A percentile compares a stretch with the other conserved stretches of the same genome.
phyloP scores from a whole-genome alignment of 2,113 vertebrate genomes.

The Bufo gargarizans region DNA sequence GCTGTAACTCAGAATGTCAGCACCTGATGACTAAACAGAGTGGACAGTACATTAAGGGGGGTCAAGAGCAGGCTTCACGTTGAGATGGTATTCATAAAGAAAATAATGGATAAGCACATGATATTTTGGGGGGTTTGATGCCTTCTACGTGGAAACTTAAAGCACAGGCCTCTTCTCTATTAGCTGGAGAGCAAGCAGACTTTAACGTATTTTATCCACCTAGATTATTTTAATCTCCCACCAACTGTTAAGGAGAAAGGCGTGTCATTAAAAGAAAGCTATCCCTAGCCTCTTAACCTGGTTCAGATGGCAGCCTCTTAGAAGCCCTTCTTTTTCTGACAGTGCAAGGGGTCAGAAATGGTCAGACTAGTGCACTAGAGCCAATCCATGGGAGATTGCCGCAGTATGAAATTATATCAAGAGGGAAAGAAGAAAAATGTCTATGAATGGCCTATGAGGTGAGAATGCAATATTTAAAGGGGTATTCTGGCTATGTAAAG shows the following conservation, averaged over 20 bases:
- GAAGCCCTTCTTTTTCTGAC: slow-evolving; percentile 73
- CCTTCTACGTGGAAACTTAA: slow-evolving; percentile 35
- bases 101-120: slow-evolving; percentile 67
- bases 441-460: background rate
- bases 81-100: slow-evolving; percentile 75
- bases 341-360: slow-evolving; percentile 78
- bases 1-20: slow-evolving; percentile 87
- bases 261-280: slow-evolving; percentile 78
- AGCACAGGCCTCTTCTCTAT: slow-evolving; percentile 24
- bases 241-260: slow-evolving; percentile 85
- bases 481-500: no score
- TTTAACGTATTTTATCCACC: slow-evolving; percentile 76
- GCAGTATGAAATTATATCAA: slow-evolving; percentile 62
- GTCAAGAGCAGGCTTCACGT: slow-evolving; percentile 74
- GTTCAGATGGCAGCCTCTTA: slow-evolving; percentile 75
- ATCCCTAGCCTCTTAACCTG: slow-evolving; percentile 73
- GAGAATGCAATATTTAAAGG: background rate
- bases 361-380: slow-evolving; percentile 72
- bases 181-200: slow-evolving; percentile 38
- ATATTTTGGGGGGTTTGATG: slow-evolving; percentile 60
- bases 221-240: slow-evolving; percentile 90
- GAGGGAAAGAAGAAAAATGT: slow-evolving; percentile 13
- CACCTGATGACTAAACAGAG: slow-evolving; percentile 84
- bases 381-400: slow-evolving; percentile 68
- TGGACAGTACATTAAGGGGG: slow-evolving; percentile 83